These are phyloP conservation scores for Anagyrus pseudococci DNA, from an alignment of 2,888 invertebrate species.

Conservation along the genomic window DNA sequence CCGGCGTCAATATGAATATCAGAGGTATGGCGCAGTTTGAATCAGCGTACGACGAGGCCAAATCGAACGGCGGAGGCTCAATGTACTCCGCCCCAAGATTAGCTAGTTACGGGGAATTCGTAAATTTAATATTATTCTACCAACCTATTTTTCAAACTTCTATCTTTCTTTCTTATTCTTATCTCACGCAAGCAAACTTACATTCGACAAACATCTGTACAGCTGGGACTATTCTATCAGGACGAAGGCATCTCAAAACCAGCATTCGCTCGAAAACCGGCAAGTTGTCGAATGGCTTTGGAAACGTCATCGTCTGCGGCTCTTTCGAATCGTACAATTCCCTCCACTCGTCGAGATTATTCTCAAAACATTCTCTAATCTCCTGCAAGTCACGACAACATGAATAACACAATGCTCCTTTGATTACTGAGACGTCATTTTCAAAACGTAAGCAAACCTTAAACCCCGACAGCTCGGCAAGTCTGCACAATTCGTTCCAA, in stretches of 20 bases:
- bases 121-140: background rate
- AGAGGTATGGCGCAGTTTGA: conserved; percentile 88
- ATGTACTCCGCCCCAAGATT: conserved; percentile 81
- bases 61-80: conserved; percentile 90
- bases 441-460: conserved; percentile 50
- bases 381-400: conserved; percentile 59
- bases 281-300: conserved; percentile 74
- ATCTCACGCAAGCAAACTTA: conserved; percentile 45
- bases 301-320: conserved; percentile 76
- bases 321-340: conserved; percentile 74
- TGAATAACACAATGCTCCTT: too few species aligned
- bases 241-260: conserved; percentile 80
- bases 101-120: conserved; percentile 57
- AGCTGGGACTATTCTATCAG: conserved; percentile 86
- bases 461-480: conserved; percentile 66
- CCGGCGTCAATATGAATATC: conserved; percentile 90
- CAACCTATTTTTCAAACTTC: background rate
- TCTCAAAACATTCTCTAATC: conserved; percentile 71
- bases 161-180: background rate
- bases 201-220: conserved; percentile 75
- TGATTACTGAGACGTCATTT: too few species aligned
- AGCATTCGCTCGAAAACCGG: conserved; percentile 77
- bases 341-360: conserved; percentile 73
- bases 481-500: conserved; percentile 81
- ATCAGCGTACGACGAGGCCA: conserved; percentile 82